phyloP scores from a whole-genome alignment of 37 sponge, comb jelly and placozoan species.

The Ianthella basta region DNA sequence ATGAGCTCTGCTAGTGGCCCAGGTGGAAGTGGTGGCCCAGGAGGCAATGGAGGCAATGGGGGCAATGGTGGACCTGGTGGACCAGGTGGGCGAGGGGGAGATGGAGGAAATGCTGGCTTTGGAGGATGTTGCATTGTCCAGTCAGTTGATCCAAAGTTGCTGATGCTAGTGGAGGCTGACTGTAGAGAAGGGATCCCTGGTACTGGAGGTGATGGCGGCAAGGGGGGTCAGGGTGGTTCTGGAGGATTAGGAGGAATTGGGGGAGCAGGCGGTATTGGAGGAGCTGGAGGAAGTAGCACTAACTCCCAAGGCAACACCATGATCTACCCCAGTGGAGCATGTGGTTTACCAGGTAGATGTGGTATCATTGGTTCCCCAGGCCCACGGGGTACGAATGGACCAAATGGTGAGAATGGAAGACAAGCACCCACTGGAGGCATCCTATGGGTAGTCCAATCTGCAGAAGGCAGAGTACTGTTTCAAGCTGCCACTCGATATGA shows the following conservation, averaged over 20 bases:
- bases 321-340: constrained; percentile 32
- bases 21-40: constrained; percentile 77
- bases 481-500: constrained; percentile 69
- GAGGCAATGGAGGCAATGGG: constrained; percentile 79
- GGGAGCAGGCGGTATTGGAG: constrained; percentile 55
- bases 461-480: constrained; percentile 55
- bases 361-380: constrained; percentile 51
- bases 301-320: constrained; percentile 41
- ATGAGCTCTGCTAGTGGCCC: constrained; percentile 38
- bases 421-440: constrained; percentile 61
- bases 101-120: constrained; percentile 68
- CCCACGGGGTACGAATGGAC: constrained; percentile 42
- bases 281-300: constrained; percentile 6
- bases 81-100: constrained; percentile 63
- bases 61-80: constrained; percentile 79
- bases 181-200: constrained; percentile 58
- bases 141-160: constrained; percentile 50
- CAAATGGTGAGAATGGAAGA: constrained; percentile 46
- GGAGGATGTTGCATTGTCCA: constrained; percentile 67
- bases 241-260: constrained; percentile 73
- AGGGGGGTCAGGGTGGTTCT: constrained; percentile 60
- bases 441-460: constrained; percentile 53
- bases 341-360: constrained; percentile 30
- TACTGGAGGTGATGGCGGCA: constrained; percentile 52
- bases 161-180: constrained; percentile 74